Percentiles rank a stretch among this genome's conserved stretches.
Conservation (phyloP, 2,797 vertebrate genomes). For the Crocodylus rhombifer region DNA sequence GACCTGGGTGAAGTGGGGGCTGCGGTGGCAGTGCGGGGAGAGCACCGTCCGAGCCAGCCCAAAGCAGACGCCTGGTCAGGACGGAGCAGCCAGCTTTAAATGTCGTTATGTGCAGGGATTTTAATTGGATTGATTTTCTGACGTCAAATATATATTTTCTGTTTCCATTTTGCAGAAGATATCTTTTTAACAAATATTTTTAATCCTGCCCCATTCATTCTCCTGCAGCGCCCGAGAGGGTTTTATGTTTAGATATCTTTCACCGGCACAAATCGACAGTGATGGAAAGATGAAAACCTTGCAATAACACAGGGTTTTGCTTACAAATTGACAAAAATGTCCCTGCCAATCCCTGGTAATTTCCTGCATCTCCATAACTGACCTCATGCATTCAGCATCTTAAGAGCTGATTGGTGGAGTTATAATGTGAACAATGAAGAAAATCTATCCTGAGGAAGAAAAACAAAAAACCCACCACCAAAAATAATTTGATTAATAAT, state of each 20-base stretch:
- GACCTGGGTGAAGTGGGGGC: conserved; percentile 27
- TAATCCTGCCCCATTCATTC: neutral
- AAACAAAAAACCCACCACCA: neutral
- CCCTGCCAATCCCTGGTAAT: conserved; percentile 57
- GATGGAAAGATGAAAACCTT: conserved; percentile 46
- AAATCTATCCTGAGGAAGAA: conserved; percentile 9
- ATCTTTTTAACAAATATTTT: conserved; percentile 14
- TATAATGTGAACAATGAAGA: conserved; percentile 40
- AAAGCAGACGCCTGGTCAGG: conserved; percentile 29
- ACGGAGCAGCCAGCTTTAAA: conserved; percentile 5
- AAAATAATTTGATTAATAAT: neutral
- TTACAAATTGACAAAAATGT: conserved; percentile 61
- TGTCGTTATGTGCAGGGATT: conserved; percentile 29
- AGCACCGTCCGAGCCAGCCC: neutral
- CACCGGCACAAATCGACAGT: conserved; percentile 32
- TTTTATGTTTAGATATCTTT: conserved; percentile 20
- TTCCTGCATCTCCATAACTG: conserved; percentile 68
- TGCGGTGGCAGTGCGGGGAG: neutral
- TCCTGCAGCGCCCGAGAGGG: neutral
- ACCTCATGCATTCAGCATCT: conserved; percentile 57
- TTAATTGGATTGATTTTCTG: conserved; percentile 51
- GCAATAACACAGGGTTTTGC: conserved; percentile 56
- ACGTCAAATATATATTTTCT: conserved; percentile 36
- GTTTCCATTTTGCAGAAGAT: neutral
- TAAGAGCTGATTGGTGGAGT: conserved; percentile 67